Conservation (phyloP, 2,888 invertebrate species). For the Spodoptera exigua region DNA sequence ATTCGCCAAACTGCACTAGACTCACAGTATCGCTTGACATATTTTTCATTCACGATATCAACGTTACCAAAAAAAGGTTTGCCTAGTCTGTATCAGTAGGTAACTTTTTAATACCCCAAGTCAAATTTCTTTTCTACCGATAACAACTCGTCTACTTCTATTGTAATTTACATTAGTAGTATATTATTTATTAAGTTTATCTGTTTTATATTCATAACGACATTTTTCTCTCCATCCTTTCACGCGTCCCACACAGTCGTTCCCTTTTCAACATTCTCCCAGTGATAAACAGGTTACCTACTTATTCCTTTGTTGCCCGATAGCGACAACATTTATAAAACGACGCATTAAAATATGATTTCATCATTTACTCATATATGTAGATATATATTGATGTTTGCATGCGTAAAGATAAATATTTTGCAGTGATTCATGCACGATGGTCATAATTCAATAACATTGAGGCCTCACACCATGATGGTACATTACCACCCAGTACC, state of each 20-base stretch:
- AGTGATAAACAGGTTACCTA: constrained; percentile 28
- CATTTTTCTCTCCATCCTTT: constrained; percentile 17
- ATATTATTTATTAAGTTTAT: constrained; percentile 25
- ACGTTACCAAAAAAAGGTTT: constrained; percentile 8
- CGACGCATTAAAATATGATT: constrained; percentile 28
- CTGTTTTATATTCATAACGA: constrained; percentile 17
- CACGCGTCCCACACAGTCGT: constrained; percentile 15
- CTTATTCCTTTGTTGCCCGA: constrained; percentile 28
- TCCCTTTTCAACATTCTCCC: constrained; percentile 14
- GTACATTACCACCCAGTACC: constrained; percentile 38
- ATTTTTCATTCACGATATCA: constrained; percentile 39
- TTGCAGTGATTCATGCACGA: constrained; percentile 37
- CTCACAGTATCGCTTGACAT: constrained; percentile 41
- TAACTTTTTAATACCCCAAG: background rate
- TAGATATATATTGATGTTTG: constrained; percentile 20
- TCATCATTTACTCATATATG: constrained; percentile 31
- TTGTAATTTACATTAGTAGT: constrained; percentile 1
- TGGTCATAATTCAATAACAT: constrained; percentile 33
- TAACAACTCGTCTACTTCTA: too few relatives aligned
- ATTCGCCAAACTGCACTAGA: constrained; percentile 35
- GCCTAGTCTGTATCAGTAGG: background rate
- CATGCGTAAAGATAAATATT: constrained; percentile 38
- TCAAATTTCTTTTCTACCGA: too few relatives aligned
- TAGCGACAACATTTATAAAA: constrained; percentile 15
- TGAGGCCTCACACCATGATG: constrained; percentile 25